A percentile compares a stretch with the other conserved stretches of the same genome.
Conservation (phyloP, 2,797 vertebrate genomes). For the Gymnoscopelus braueri region DNA sequence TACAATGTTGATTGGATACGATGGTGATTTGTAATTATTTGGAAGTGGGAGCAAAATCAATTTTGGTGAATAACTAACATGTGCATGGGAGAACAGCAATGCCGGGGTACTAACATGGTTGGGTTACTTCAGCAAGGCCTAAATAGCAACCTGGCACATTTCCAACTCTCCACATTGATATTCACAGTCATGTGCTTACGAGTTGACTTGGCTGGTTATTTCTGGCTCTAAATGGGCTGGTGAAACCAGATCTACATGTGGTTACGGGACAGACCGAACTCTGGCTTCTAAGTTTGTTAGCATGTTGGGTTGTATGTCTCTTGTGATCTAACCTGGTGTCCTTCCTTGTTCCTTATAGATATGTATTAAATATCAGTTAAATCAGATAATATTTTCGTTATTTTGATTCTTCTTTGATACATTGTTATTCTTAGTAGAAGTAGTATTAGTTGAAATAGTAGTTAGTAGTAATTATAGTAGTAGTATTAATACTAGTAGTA, state of each 20-base stretch:
- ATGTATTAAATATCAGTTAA: no score
- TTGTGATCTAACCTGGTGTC: no score
- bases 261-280: not conserved
- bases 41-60: not conserved
- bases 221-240: conserved; percentile 39
- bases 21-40: not conserved
- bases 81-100: not conserved
- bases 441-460: no score
- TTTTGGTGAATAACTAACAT: not conserved
- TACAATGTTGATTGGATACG: not conserved
- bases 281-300: no score
- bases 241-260: conserved; percentile 2
- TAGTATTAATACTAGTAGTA: no score
- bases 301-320: no score
- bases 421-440: no score
- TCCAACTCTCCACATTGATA: conserved; percentile 3
- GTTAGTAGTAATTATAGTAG: no score
- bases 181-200: conserved; percentile 11
- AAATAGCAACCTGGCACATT: conserved; percentile 1
- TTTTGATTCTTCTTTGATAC: no score
- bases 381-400: no score
- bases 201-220: not conserved
- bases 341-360: no score
- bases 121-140: not conserved
- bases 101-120: conserved; percentile 1